Evolutionary conservation across 2,797 vertebrate species (phyloP).

Genomic region (Leptoclinus maculatus): DNA sequence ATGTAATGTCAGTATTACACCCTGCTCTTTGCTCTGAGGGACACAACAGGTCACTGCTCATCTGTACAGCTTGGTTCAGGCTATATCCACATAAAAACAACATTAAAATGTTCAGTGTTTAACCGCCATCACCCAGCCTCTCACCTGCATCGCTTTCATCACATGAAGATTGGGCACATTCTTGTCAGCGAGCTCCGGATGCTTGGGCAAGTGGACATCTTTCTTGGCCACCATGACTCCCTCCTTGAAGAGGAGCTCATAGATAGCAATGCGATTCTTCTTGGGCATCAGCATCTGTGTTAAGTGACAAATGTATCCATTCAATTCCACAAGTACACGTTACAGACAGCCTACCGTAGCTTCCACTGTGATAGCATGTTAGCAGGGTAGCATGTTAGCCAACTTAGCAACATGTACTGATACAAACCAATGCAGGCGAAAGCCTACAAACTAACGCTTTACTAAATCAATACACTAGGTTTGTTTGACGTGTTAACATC

Average conservation of each 20-base stretch:
- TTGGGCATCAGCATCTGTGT: conserved; percentile 99
- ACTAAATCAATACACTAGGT: fast-evolving
- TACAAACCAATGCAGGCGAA: fast-evolving
- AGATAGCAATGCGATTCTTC: conserved; percentile 98
- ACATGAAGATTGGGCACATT: conserved; percentile 99
- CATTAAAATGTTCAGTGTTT: background rate
- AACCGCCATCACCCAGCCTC: background rate
- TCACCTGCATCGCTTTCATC: conserved; percentile 99
- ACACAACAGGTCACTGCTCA: background rate
- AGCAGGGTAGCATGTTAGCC: background rate
- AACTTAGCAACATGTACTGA: background rate
- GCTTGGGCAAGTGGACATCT: conserved; percentile 96
- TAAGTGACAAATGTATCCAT: fast-evolving
- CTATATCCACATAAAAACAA: background rate
- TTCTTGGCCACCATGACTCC: conserved; percentile 99
- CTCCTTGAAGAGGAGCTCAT: conserved; percentile 99
- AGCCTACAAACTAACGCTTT: fast-evolving
- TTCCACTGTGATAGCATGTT: conserved; percentile 6
- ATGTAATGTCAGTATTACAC: background rate
- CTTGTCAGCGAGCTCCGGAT: conserved; percentile 97
- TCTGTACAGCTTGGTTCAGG: background rate
- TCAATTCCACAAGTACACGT: background rate
- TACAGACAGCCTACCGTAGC: background rate
- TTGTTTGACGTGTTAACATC: fast-evolving
- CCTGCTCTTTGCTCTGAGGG: background rate